These are phyloP conservation scores for Listronotus bonariensis DNA, from an alignment of 1,140 invertebrate genomes.

Conservation along the genomic window DNA sequence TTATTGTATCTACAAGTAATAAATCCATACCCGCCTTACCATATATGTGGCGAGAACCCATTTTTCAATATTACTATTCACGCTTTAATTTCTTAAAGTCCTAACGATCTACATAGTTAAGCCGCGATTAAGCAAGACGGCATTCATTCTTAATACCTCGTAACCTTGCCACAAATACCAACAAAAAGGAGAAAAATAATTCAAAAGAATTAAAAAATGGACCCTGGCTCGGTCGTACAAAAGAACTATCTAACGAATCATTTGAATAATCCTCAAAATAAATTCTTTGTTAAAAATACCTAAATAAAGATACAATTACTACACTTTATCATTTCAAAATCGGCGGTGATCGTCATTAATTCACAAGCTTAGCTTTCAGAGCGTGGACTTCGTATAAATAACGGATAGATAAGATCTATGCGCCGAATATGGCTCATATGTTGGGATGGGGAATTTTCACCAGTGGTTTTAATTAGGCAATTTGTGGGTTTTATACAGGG, in stretches of 20 bases:
- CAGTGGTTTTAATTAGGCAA: not conserved
- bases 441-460: not conserved
- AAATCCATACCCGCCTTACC: too few relatives aligned
- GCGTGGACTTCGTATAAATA: conserved; percentile 46
- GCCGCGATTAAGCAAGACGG: too few relatives aligned
- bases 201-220: conserved; percentile 21
- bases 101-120: too few relatives aligned
- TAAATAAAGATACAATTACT: conserved; percentile 49
- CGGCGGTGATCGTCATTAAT: conserved; percentile 46
- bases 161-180: not conserved
- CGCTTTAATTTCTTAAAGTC: too few relatives aligned
- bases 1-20: too few relatives aligned
- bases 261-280: conserved; percentile 37
- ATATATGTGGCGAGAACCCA: too few relatives aligned
- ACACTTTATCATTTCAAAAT: conserved; percentile 49
- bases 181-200: conserved; percentile 6
- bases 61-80: too few relatives aligned
- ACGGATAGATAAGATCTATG: conserved; percentile 44
- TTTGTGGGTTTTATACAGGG: too few relatives aligned
- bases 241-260: conserved; percentile 30
- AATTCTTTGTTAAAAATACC: conserved; percentile 41
- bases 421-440: conserved; percentile 32
- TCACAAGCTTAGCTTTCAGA: conserved; percentile 45
- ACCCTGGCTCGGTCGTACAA: conserved; percentile 6
- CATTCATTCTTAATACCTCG: not conserved